These are phyloP conservation scores for Hydropotes inermis DNA, from an alignment of 2,113 vertebrate species.

Conservation along the genomic window DNA sequence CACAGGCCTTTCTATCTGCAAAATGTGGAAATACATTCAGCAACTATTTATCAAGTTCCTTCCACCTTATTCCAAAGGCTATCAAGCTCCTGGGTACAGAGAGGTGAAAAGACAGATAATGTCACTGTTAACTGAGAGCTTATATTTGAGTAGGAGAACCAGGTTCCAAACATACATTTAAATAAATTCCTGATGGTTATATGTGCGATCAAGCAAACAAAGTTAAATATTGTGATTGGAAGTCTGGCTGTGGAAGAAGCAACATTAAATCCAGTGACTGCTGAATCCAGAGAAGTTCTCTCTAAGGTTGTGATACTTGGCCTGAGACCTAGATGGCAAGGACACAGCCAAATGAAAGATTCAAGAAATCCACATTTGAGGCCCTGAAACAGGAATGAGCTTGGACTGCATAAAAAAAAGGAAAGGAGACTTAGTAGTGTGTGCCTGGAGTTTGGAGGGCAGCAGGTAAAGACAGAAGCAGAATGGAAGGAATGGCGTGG, in stretches of 20 bases:
- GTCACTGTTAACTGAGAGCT: neutral
- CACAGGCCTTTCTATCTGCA: neutral
- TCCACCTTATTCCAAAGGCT: neutral
- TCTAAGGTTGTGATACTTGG: neutral
- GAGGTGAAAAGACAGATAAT: neutral
- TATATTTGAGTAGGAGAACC: neutral
- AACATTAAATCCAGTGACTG: neutral
- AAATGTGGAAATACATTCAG: neutral
- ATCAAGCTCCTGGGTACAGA: neutral
- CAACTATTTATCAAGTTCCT: neutral
- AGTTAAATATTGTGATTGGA: neutral
- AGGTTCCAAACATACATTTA: neutral
- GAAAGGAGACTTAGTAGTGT: neutral
- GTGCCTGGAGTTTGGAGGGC: neutral
- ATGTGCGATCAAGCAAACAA: neutral
- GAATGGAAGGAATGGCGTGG: neutral
- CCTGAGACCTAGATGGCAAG: neutral
- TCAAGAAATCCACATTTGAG: neutral
- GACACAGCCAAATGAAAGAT: neutral
- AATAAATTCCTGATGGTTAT: neutral
- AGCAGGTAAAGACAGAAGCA: neutral
- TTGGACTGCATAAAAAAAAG: neutral
- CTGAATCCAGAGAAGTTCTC: neutral
- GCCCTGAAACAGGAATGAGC: neutral
- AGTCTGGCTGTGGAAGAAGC: neutral